These are phyloP conservation scores for Climacteris rufus DNA, from an alignment of 2,113 vertebrate species.

Conservation along the genomic window DNA sequence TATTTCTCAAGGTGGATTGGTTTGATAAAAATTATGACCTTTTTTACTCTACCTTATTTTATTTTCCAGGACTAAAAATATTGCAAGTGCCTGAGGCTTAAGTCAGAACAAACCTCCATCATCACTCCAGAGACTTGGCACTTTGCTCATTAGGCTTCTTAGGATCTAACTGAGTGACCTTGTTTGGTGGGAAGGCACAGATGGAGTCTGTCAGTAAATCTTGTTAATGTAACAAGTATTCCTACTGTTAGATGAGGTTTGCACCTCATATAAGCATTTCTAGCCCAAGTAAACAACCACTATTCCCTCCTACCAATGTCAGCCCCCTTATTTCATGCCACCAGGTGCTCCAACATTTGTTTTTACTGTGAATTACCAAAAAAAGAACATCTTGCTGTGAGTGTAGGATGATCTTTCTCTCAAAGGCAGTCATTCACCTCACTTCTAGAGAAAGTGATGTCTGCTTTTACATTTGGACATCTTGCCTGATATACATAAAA, in stretches of 20 bases:
- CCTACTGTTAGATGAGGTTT: conserved; percentile 73
- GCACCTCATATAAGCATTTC: conserved; percentile 58
- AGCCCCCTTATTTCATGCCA: conserved; percentile 1
- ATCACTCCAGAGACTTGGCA: conserved; percentile 70
- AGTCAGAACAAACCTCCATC: conserved; percentile 65
- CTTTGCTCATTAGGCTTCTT: conserved; percentile 69
- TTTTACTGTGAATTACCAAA: conserved; percentile 45
- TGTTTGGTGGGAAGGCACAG: conserved; percentile 78
- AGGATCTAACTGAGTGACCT: conserved; percentile 73
- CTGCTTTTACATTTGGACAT: conserved; percentile 1
- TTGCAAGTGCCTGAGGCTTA: conserved; percentile 67
- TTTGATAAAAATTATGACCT: conserved; percentile 69
- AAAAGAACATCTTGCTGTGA: conserved; percentile 49
- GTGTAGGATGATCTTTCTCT: neutral
- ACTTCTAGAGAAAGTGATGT: neutral
- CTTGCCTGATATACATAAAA: neutral
- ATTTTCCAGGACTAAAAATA: conserved; percentile 72
- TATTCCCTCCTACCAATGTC: conserved; percentile 11
- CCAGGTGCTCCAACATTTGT: conserved; percentile 39
- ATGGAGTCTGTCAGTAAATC: conserved; percentile 81
- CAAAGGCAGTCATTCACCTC: neutral
- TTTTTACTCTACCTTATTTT: conserved; percentile 57
- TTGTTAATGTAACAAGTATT: conserved; percentile 78
- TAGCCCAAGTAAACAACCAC: conserved; percentile 54
- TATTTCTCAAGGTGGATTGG: conserved; percentile 62